phyloP scores from a whole-genome alignment of 2,888 invertebrate genomes.

The Cantharis rustica region DNA sequence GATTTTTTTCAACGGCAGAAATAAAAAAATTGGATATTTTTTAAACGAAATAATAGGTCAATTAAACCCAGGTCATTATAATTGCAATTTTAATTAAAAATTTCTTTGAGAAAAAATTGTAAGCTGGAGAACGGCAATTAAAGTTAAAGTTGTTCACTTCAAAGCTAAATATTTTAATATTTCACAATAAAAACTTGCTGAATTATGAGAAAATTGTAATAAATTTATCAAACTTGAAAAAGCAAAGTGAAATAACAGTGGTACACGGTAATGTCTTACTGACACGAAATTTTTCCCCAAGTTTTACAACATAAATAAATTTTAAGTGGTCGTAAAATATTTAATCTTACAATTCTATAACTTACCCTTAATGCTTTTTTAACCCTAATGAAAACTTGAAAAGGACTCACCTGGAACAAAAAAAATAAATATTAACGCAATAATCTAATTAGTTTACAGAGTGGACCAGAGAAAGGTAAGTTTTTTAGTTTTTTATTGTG shows the following conservation, averaged over 20 bases:
- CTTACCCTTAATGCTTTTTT: not conserved
- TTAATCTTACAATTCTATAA: not conserved
- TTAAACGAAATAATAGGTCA: not conserved
- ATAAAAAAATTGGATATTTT: not conserved
- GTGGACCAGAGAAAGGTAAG: not conserved
- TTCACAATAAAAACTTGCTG: not conserved
- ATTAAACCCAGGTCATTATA: not conserved
- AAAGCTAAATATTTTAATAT: not conserved
- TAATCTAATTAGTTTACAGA: not conserved
- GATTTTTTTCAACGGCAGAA: not conserved
- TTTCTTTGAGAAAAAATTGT: not conserved
- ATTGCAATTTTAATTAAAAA: not conserved
- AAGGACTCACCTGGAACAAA: conserved; percentile 13
- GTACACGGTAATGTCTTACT: not conserved
- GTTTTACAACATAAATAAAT: conserved; percentile 1
- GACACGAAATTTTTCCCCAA: conserved; percentile 1
- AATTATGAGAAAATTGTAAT: not conserved
- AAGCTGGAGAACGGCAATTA: not conserved
- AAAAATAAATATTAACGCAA: conserved; percentile 1
- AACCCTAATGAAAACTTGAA: not conserved
- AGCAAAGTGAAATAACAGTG: not conserved
- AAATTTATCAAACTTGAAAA: not conserved
- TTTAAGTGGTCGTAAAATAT: not conserved
- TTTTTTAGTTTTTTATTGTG: no score
- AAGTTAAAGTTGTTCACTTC: not conserved